phyloP scores from a whole-genome alignment of 1,140 invertebrate genomes.

The Idris sp. region DNA sequence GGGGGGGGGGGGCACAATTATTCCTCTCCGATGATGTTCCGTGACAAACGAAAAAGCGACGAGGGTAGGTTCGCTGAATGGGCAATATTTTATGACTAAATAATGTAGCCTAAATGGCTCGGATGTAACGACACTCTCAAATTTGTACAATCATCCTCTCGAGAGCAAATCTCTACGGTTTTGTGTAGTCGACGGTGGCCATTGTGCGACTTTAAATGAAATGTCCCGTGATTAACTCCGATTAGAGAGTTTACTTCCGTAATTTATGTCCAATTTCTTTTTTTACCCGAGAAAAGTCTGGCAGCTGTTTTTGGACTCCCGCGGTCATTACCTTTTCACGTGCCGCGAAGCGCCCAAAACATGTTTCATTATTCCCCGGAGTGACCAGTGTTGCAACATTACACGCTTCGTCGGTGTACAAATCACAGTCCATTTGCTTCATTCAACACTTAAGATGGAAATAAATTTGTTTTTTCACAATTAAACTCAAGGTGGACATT shows the following conservation, averaged over 20 bases:
- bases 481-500: no score
- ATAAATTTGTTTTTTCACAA: no score
- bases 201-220: conserved; percentile 34
- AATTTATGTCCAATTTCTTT: conserved; percentile 27
- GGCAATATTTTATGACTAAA: conserved; percentile 62
- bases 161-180: no score
- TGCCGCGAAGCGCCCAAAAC: conserved; percentile 70
- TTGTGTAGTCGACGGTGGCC: conserved; percentile 22
- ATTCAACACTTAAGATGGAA: no score
- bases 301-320: conserved; percentile 64
- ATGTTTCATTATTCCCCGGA: conserved; percentile 67
- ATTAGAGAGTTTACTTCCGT: conserved; percentile 15
- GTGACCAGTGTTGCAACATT: conserved; percentile 67
- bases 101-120: conserved; percentile 60
- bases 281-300: conserved; percentile 9
- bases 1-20: no score
- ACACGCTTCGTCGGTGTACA: conserved; percentile 73
- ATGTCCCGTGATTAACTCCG: conserved; percentile 31
- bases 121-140: conserved; percentile 45
- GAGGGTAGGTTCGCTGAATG: conserved; percentile 27
- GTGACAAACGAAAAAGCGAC: conserved; percentile 29
- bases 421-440: conserved; percentile 77
- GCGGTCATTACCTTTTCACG: conserved; percentile 72
- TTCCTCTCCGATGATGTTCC: conserved; percentile 42
- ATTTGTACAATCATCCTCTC: conserved; percentile 50